Conservation (phyloP, 2,888 invertebrate genomes). For the Brenthis ino region DNA sequence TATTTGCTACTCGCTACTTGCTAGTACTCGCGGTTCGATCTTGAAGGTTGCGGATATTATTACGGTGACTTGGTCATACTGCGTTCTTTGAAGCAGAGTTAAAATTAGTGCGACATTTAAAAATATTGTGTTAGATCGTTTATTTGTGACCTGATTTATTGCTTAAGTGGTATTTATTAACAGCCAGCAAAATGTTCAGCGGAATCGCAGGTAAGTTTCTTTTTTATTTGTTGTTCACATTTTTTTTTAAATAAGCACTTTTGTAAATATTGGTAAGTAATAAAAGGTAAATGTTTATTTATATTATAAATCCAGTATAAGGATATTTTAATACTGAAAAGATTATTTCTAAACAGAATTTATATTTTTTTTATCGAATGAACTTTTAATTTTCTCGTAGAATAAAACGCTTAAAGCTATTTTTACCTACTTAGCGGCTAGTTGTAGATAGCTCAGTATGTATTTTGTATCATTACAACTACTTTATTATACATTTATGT, state of each 20-base stretch:
- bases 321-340: not conserved
- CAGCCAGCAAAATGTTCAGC: constrained; percentile 69
- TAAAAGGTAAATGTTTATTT: not conserved
- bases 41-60: constrained; percentile 44
- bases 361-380: not conserved
- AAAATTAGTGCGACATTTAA: constrained; percentile 41
- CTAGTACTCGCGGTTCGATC: constrained; percentile 26
- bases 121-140: constrained; percentile 33
- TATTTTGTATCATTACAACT: not conserved
- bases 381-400: constrained; percentile 10
- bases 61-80: constrained; percentile 34
- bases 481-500: constrained; percentile 1
- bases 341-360: not conserved
- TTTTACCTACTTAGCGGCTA: constrained; percentile 14
- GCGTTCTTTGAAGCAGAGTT: constrained; percentile 45
- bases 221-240: not conserved
- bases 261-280: not conserved
- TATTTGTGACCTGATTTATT: constrained; percentile 29
- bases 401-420: constrained; percentile 18
- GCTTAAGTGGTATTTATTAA: constrained; percentile 34
- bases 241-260: not conserved
- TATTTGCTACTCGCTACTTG: not conserved
- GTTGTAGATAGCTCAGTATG: constrained; percentile 14
- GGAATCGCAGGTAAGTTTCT: constrained; percentile 70
- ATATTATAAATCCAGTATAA: not conserved